A percentile compares a stretch with the other conserved stretches of the same genome.
phyloP scores from a whole-genome alignment of 2,797 vertebrate genomes.

The Pipistrellus nathusii region DNA sequence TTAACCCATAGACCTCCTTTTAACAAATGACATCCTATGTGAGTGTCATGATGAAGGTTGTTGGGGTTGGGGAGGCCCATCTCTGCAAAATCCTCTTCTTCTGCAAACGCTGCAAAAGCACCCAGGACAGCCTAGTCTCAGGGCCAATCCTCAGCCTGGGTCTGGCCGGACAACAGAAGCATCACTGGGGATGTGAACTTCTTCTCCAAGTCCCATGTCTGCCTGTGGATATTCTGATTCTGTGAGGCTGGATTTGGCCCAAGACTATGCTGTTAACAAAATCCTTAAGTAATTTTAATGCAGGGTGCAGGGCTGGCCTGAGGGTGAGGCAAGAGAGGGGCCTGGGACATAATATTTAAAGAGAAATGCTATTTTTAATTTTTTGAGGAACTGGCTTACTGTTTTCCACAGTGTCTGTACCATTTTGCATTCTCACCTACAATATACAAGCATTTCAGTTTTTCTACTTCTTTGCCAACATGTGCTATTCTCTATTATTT shows the following conservation, averaged over 20 bases:
- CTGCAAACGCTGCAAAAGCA: rapidly evolving
- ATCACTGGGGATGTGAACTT: background rate
- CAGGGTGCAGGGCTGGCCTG: rapidly evolving
- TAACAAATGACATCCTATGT: background rate
- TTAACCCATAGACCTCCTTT: background rate
- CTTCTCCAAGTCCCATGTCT: background rate
- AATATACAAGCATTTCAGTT: background rate
- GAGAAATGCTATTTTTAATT: background rate
- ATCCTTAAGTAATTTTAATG: background rate
- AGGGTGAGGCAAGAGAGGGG: background rate
- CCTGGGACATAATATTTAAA: background rate
- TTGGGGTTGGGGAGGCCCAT: background rate
- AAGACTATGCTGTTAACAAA: background rate
- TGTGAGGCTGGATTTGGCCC: background rate
- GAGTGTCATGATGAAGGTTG: background rate
- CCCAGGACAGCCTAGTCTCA: background rate
- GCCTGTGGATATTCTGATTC: background rate
- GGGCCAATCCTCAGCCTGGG: background rate
- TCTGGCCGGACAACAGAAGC: background rate
- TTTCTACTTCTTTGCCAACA: background rate
- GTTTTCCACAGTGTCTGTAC: background rate
- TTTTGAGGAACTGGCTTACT: background rate
- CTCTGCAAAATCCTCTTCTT: background rate
- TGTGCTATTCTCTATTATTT: background rate
- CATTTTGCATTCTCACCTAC: background rate